Percentiles rank a stretch among this genome's conserved stretches.
Conservation (phyloP, 2,888 invertebrate genomes). For the Perithous albicinctus region DNA sequence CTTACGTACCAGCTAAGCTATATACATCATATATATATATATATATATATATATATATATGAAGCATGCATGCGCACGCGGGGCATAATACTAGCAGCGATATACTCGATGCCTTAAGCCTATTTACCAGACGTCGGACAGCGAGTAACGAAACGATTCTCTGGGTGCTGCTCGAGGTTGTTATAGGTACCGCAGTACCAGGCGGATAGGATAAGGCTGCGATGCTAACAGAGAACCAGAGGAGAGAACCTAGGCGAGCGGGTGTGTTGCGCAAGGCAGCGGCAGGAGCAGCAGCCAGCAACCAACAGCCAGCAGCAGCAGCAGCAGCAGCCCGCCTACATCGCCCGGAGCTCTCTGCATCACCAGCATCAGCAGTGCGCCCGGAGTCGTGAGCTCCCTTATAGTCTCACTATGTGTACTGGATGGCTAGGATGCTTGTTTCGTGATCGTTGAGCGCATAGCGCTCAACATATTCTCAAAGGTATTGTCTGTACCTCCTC, state of each 20-base stretch:
- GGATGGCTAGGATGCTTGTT: constrained; percentile 65
- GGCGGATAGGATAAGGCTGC: constrained; percentile 33
- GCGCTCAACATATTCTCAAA: constrained; percentile 3
- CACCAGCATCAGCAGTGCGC: constrained; percentile 37
- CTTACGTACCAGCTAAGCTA: neutral
- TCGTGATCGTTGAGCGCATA: constrained; percentile 61
- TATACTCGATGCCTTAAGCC: constrained; percentile 71
- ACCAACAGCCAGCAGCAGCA: constrained; percentile 28
- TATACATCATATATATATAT: neutral
- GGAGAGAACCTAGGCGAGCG: constrained; percentile 51
- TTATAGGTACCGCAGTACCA: constrained; percentile 9
- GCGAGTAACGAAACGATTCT: constrained; percentile 71
- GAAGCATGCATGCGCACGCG: constrained; percentile 29
- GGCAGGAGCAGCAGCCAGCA: constrained; percentile 60
- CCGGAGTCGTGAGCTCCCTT: constrained; percentile 63
- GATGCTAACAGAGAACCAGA: constrained; percentile 12
- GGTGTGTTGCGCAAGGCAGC: constrained; percentile 75
- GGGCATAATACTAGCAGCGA: constrained; percentile 29
- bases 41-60: constrained; percentile 15
- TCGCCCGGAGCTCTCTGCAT: constrained; percentile 77
- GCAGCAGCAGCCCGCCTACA: constrained; percentile 78
- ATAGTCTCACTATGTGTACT: constrained; percentile 38
- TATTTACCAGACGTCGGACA: constrained; percentile 75
- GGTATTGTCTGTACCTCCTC: constrained; percentile 47
- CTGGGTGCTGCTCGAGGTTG: constrained; percentile 50